phyloP scores from a whole-genome alignment of 2,113 vertebrate species.

The Syngnathus scovelli region DNA sequence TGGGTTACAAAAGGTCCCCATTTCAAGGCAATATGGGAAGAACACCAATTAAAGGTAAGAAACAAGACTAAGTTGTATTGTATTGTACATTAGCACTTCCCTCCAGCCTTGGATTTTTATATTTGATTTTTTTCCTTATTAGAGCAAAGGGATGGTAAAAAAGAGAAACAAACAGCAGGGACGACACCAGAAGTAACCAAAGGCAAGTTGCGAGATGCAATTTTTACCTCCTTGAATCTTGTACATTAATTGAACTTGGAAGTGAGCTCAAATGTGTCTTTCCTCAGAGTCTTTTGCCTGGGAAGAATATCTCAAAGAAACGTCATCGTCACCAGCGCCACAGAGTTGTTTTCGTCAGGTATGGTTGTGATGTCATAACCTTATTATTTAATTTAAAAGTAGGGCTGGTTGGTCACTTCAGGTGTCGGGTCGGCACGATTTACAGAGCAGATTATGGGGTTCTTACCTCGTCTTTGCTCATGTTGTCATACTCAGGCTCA shows the following conservation, averaged over 20 bases:
- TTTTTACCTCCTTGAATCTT: conserved; percentile 4
- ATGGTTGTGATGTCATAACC: conserved; percentile 15
- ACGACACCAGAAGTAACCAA: conserved; percentile 63
- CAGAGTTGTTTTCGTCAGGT: conserved; percentile 90
- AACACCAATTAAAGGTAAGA: conserved; percentile 68
- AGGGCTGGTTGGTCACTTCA: no score
- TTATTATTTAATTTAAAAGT: not conserved
- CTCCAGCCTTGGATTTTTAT: not conserved
- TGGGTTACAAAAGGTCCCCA: not conserved
- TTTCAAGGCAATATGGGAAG: conserved; percentile 63
- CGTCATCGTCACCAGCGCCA: conserved; percentile 79
- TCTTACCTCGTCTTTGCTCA: not conserved
- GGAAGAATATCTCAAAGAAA: conserved; percentile 90
- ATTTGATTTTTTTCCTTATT: conserved; percentile 19
- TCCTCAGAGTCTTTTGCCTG: conserved; percentile 82
- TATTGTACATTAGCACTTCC: not conserved
- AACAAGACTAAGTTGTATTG: not conserved
- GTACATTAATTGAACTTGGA: not conserved
- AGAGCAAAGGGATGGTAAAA: conserved; percentile 83
- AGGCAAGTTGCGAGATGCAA: conserved; percentile 56
- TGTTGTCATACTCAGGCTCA: conserved; percentile 70
- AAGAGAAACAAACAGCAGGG: conserved; percentile 74
- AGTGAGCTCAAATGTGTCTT: conserved; percentile 5
- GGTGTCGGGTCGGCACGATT: no score
- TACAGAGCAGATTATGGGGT: not conserved